These are phyloP conservation scores for Pyrocoelia pectoralis DNA, from an alignment of 2,888 invertebrate genomes.

Conservation along the genomic window DNA sequence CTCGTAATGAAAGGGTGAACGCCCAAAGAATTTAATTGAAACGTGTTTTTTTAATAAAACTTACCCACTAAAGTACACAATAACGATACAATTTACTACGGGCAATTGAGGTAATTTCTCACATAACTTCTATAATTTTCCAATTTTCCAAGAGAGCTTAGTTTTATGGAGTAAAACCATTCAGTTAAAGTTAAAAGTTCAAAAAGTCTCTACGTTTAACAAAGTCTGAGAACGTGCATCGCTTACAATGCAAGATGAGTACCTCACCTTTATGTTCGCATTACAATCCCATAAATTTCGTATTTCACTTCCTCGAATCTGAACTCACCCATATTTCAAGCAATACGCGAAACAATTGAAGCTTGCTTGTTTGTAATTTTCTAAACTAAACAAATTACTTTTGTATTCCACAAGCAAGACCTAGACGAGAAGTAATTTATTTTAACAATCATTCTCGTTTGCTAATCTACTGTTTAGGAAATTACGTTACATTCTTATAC, in stretches of 20 bases:
- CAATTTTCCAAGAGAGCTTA: not conserved
- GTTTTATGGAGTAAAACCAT: not conserved
- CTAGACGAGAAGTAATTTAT: conserved; percentile 27
- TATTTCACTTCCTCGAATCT: too few relatives aligned
- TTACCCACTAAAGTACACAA: too few relatives aligned
- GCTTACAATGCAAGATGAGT: conserved; percentile 8
- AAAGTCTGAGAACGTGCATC: conserved; percentile 4
- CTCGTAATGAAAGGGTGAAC: too few relatives aligned
- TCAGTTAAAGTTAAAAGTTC: conserved; percentile 10
- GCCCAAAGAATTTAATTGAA: too few relatives aligned
- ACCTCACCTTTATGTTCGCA: not conserved
- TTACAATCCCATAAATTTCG: conserved; percentile 7
- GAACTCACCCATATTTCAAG: not conserved
- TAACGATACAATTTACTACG: too few relatives aligned
- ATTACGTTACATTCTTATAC: conserved; percentile 23
- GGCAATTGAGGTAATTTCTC: not conserved
- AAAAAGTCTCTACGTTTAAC: conserved; percentile 10
- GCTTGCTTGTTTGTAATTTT: not conserved
- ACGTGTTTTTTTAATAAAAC: too few relatives aligned
- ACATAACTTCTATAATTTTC: not conserved
- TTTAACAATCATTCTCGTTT: conserved; percentile 27
- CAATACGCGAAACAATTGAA: conserved; percentile 1
- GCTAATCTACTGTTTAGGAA: conserved; percentile 22
- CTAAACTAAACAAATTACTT: conserved; percentile 5
- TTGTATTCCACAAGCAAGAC: not conserved